Percentiles rank a stretch among this genome's conserved stretches.
These are phyloP conservation scores for Operophtera brumata DNA, from an alignment of 2,888 invertebrate genomes.

Conservation along the genomic window DNA sequence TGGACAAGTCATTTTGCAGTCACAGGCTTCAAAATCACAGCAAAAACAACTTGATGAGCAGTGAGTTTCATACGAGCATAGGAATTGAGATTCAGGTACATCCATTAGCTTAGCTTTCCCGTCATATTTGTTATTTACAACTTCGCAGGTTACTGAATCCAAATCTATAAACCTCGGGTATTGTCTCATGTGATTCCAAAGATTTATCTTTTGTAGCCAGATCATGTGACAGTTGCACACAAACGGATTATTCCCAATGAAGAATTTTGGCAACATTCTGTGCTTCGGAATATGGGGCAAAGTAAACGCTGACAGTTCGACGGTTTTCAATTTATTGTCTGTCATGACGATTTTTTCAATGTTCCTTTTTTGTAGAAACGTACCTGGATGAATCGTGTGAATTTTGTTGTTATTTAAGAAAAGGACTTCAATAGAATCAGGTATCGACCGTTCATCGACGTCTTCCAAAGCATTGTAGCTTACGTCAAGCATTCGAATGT, in stretches of 20 bases:
- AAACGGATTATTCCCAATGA: constrained; percentile 90
- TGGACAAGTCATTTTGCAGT: constrained; percentile 94
- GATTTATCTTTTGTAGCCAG: constrained; percentile 90
- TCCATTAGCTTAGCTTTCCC: constrained; percentile 85
- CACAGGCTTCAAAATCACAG: constrained; percentile 93
- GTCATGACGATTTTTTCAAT: constrained; percentile 88
- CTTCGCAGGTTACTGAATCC: constrained; percentile 86
- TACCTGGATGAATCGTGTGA: constrained; percentile 84
- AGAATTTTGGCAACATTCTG: constrained; percentile 87
- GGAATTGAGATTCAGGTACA: constrained; percentile 86
- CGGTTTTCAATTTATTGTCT: constrained; percentile 86
- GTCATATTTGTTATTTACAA: constrained; percentile 84
- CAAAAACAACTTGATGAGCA: constrained; percentile 93
- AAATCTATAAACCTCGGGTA: constrained; percentile 90
- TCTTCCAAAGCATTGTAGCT: constrained; percentile 87
- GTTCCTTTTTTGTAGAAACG: constrained; percentile 85
- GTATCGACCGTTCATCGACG: constrained; percentile 85
- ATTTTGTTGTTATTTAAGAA: constrained; percentile 90
- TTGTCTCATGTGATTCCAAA: constrained; percentile 85
- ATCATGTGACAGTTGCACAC: constrained; percentile 93
- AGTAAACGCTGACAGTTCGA: constrained; percentile 87
- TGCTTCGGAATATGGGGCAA: constrained; percentile 84
- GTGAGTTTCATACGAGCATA: constrained; percentile 89
- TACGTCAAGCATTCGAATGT: constrained; percentile 87
- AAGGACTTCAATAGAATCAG: constrained; percentile 86